These are phyloP conservation scores for Labrus mixtus DNA, from an alignment of 2,113 vertebrate species.

Conservation along the genomic window DNA sequence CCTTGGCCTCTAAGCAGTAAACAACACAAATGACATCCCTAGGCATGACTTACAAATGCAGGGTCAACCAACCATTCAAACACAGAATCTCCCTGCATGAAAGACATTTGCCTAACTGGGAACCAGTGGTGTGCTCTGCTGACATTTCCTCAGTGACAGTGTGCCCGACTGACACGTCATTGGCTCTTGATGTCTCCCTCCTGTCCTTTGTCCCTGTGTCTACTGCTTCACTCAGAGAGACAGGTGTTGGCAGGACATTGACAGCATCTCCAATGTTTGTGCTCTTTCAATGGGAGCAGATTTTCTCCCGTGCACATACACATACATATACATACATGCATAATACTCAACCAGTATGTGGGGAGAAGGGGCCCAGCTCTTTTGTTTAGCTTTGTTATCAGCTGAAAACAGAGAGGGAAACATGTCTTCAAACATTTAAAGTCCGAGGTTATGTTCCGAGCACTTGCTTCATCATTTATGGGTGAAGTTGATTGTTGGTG, in stretches of 20 bases:
- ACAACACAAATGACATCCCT: constrained; percentile 57
- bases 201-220: constrained; percentile 69
- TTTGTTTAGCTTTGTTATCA: constrained; percentile 77
- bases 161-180: constrained; percentile 73
- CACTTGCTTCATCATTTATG: constrained; percentile 26
- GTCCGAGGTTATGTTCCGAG: constrained; percentile 30
- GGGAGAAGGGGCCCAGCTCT: constrained; percentile 56
- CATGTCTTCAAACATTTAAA: constrained; percentile 51
- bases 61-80: constrained; percentile 58
- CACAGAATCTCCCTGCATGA: constrained; percentile 21
- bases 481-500: neutral
- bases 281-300: constrained; percentile 63
- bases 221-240: constrained; percentile 54
- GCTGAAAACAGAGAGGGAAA: constrained; percentile 62
- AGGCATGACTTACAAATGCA: constrained; percentile 32
- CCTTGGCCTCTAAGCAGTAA: constrained; percentile 36
- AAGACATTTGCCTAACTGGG: constrained; percentile 37
- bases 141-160: constrained; percentile 77
- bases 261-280: constrained; percentile 68
- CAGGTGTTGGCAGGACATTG: constrained; percentile 77
- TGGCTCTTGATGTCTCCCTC: constrained; percentile 70
- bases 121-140: constrained; percentile 41
- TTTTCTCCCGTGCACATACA: constrained; percentile 40
- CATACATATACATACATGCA: constrained; percentile 18
- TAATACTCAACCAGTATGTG: constrained; percentile 26